phyloP scores from a whole-genome alignment of 2,797 vertebrate species.

The Gambelia wislizenii region DNA sequence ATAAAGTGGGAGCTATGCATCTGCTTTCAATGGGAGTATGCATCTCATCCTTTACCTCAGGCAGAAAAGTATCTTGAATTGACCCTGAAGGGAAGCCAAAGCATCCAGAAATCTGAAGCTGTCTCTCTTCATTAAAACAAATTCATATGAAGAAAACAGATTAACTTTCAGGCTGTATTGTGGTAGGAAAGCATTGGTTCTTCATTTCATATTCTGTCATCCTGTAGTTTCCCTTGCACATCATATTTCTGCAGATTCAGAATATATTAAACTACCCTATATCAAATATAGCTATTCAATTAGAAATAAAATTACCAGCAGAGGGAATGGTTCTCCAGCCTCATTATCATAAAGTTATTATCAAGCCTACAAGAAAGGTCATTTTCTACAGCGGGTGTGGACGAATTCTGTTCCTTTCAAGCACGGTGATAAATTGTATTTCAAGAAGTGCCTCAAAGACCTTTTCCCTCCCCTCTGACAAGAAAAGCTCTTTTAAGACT shows the following conservation, averaged over 20 bases:
- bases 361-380: constrained; percentile 34
- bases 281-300: constrained; percentile 44
- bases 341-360: constrained; percentile 48
- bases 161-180: not conserved
- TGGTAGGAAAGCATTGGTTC: not conserved
- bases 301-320: constrained; percentile 41
- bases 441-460: constrained; percentile 18
- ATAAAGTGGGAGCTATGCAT: not conserved
- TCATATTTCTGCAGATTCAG: constrained; percentile 21
- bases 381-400: constrained; percentile 29
- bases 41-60: not conserved
- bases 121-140: not conserved
- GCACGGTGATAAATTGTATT: constrained; percentile 21
- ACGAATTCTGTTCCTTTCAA: constrained; percentile 31
- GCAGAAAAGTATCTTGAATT: not conserved
- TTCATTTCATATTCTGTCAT: constrained; percentile 10
- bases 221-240: constrained; percentile 19
- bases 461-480: constrained; percentile 14
- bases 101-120: not conserved
- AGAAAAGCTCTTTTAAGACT: constrained; percentile 24
- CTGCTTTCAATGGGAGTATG: not conserved
- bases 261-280: constrained; percentile 22
- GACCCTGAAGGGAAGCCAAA: not conserved
- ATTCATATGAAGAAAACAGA: not conserved
- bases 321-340: constrained; percentile 21